Evolutionary conservation across 2,888 invertebrate genomes (phyloP).

Genomic region (Tenthredo amoena): DNA sequence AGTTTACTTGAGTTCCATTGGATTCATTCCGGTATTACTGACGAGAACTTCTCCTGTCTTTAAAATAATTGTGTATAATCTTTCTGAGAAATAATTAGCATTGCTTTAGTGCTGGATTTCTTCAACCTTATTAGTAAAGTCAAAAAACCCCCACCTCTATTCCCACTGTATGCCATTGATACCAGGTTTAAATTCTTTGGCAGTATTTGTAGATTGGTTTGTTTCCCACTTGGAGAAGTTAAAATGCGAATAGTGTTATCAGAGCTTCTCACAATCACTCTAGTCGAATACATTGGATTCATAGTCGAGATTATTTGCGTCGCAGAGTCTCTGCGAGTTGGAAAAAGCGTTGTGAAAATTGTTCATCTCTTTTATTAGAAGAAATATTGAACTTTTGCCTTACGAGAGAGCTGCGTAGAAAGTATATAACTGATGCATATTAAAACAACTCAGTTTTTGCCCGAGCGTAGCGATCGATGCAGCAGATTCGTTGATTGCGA

Average conservation of each 20-base stretch:
- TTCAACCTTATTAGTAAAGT: neutral
- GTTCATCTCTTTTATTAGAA: neutral
- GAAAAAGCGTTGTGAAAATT: neutral
- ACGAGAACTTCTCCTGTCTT: conserved; percentile 63
- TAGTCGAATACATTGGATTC: conserved; percentile 62
- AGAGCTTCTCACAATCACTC: conserved; percentile 59
- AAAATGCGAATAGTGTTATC: conserved; percentile 64
- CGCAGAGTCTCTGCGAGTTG: conserved; percentile 57
- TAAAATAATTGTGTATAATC: conserved; percentile 61
- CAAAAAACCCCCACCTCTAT: conserved; percentile 57
- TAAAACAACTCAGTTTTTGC: conserved; percentile 61
- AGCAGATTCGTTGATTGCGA: conserved; percentile 59
- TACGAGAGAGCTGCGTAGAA: conserved; percentile 66
- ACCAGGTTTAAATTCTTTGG: conserved; percentile 57
- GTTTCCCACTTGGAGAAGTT: conserved; percentile 59
- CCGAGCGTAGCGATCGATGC: conserved; percentile 59
- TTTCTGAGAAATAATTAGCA: conserved; percentile 55
- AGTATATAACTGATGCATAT: conserved; percentile 65
- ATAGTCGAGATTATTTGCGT: conserved; percentile 59
- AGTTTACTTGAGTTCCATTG: conserved; percentile 62
- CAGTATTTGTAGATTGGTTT: conserved; percentile 64
- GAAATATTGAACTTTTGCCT: conserved; percentile 28
- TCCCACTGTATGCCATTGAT: conserved; percentile 60
- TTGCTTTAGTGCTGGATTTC: neutral
- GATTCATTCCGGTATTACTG: conserved; percentile 59